These are phyloP conservation scores for Pterocles orientalis DNA, from an alignment of 2,113 vertebrate species.

Conservation along the genomic window DNA sequence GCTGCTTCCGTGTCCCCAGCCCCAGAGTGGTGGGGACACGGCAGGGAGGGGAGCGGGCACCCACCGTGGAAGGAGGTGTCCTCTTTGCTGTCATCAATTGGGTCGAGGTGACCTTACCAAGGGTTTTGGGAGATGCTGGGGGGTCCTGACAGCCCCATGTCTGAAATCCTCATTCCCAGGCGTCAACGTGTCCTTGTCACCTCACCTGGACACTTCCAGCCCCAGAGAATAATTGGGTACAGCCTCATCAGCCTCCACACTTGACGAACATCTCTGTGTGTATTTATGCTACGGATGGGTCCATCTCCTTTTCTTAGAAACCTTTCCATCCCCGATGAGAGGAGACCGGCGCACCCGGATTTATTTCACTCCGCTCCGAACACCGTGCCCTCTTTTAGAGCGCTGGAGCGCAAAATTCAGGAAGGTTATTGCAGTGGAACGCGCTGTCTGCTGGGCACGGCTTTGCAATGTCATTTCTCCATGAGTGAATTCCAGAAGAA, in stretches of 20 bases:
- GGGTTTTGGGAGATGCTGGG: not conserved
- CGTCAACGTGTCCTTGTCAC: not conserved
- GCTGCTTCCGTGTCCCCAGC: not conserved
- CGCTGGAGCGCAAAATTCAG: not conserved
- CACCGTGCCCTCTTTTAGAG: not conserved
- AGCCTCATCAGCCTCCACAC: not conserved
- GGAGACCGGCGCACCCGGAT: not conserved
- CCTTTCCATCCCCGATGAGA: not conserved
- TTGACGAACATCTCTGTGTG: not conserved
- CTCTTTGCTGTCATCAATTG: not conserved
- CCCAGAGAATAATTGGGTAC: not conserved
- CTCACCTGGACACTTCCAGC: not conserved
- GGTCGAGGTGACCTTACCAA: not conserved
- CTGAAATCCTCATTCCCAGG: not conserved
- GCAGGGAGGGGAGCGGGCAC: not conserved
- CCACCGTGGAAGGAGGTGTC: not conserved
- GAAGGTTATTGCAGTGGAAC: not conserved
- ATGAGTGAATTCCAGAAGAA: not conserved
- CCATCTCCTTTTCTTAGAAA: not conserved
- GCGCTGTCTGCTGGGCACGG: not conserved
- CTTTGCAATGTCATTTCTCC: not conserved
- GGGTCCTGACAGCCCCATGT: not conserved
- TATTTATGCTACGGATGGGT: fast-evolving
- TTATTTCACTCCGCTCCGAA: not conserved
- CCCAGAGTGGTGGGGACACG: fast-evolving